Conservation (phyloP, 2,113 vertebrate species). For the Notiomystis cincta region DNA sequence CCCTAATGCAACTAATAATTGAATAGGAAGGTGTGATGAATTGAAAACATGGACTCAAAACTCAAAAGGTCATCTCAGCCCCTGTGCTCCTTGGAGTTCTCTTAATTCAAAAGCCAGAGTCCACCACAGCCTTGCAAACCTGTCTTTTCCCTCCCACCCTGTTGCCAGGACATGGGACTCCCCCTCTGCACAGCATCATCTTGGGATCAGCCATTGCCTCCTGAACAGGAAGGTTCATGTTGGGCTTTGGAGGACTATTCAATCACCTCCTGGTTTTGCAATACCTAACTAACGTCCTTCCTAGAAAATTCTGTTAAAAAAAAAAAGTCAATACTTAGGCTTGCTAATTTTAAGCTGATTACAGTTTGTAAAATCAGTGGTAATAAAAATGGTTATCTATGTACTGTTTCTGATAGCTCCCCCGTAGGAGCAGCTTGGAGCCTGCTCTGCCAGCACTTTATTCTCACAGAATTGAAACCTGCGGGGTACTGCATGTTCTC, state of each 20-base stretch:
- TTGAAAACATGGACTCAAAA: neutral
- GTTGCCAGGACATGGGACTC: neutral
- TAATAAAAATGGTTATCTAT: neutral
- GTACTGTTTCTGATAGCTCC: neutral
- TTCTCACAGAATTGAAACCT: neutral
- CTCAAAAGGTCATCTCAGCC: neutral
- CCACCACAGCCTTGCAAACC: neutral
- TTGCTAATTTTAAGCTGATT: neutral
- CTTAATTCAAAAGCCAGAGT: too few relatives aligned
- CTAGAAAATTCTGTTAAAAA: neutral
- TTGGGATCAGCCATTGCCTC: accelerated
- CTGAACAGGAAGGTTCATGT: neutral
- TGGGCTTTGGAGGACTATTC: neutral
- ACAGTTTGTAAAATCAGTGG: neutral
- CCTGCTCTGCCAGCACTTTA: neutral
- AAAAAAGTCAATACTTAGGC: neutral
- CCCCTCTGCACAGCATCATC: neutral
- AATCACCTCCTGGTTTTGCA: neutral
- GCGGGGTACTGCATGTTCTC: neutral
- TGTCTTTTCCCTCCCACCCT: neutral
- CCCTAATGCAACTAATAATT: neutral
- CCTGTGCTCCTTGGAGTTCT: accelerated
- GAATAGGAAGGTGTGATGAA: neutral
- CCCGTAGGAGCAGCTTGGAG: neutral
- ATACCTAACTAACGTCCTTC: neutral